Evolutionary conservation across 2,888 invertebrate genomes (phyloP), one percentile per base, ranked within the genome.

Genomic region (Caenorhabditis auriculariae): DNA sequence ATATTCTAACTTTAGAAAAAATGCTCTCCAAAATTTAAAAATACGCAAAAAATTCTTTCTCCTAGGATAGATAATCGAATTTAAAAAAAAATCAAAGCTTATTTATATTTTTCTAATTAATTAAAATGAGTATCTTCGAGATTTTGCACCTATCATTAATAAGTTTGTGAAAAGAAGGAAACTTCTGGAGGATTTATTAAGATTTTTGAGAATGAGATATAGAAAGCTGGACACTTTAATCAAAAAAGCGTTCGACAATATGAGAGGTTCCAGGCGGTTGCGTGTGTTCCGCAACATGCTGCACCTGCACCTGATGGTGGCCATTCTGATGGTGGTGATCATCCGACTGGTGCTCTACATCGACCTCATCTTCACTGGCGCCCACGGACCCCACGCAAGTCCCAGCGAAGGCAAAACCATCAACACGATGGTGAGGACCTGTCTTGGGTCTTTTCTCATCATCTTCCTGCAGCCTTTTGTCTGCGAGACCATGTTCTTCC

Each of bases 401-500:
- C 56, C 66, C 19, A 70, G 69, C 4, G 76, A 76, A n/a, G 80
- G 75, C 27, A 78, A 81, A 29, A 82, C 84, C 9, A 83, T 84
- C 39, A 83, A 83, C 57, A 83, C 83, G 47, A 84, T 83, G 74
- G 84, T 84, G 60, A 60, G 75, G 51, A 19, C 23, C 24, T 43
- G 19, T 43, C 24, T 43, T 24, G 17, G 19, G 17, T n/a, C 23
- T 24, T 43, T 17, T 42, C 9, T 42, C 24, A 5, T 12, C 43
- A 45, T 42, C 43, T 49, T 21, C 26, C 80, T 82, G 23, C 82
- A 93, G 92, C 88, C 89, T 0, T 86, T 88, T 48, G 82, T 93
- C 0, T 93, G 93, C 80, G 90, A 91, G 81, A 85, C 87, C 0
- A 87, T 88, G 48, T 90, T 90, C 83, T 86, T 89, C 0, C 82